phyloP scores from a whole-genome alignment of 2,797 vertebrate genomes.

The Rallus crepitans region DNA sequence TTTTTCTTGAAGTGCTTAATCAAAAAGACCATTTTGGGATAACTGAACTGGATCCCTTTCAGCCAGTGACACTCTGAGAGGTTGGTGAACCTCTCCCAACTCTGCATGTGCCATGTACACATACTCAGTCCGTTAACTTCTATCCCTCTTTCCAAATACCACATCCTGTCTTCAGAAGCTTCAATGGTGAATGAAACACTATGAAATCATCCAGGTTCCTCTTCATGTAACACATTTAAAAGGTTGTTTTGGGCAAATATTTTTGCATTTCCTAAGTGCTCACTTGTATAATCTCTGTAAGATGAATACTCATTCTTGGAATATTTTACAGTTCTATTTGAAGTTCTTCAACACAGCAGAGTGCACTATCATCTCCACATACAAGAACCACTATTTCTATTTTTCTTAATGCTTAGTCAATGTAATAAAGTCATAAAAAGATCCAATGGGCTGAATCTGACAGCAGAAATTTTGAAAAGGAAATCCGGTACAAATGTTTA shows the following conservation, averaged over 20 bases:
- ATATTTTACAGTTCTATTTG: not conserved
- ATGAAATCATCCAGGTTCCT: not conserved
- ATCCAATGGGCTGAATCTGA: not conserved
- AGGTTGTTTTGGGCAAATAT: not conserved
- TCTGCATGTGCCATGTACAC: not conserved
- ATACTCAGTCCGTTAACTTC: not conserved
- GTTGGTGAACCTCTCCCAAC: not conserved
- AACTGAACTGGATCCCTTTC: not conserved
- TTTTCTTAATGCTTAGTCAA: slow-evolving; percentile 1
- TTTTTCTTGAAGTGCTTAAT: not conserved
- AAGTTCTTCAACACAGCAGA: not conserved
- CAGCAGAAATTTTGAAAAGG: slow-evolving; percentile 1
- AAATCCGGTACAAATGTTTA: not conserved
- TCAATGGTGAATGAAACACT: not conserved
- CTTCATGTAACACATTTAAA: not conserved
- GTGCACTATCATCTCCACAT: not conserved
- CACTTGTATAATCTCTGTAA: not conserved
- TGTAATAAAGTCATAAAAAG: not conserved
- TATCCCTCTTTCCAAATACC: not conserved
- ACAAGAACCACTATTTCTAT: not conserved
- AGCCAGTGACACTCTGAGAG: not conserved
- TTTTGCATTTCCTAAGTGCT: not conserved
- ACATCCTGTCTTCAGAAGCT: not conserved
- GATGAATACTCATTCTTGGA: not conserved
- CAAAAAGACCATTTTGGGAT: not conserved